phyloP scores from a whole-genome alignment of 1,140 invertebrate genomes.

The Colletes latitarsis region DNA sequence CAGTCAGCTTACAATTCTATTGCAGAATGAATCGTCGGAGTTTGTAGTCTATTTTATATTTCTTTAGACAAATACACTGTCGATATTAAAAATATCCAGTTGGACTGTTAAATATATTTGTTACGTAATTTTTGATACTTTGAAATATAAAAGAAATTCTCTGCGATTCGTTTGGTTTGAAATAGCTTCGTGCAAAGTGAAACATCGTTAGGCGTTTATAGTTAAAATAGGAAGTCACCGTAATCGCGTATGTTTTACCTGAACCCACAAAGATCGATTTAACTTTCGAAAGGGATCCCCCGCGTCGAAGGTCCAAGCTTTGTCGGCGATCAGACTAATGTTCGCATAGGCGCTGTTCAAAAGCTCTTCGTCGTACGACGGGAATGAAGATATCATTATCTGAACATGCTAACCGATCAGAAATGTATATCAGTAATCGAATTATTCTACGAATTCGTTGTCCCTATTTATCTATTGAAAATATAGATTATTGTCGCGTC shows the following conservation, averaged over 20 bases:
- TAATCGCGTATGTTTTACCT: slow-evolving; percentile 61
- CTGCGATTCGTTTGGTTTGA: no score
- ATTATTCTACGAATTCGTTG: neutral
- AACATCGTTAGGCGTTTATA: no score
- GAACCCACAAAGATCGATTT: slow-evolving; percentile 73
- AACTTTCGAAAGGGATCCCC: slow-evolving; percentile 72
- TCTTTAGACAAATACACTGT: no score
- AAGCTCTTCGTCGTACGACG: slow-evolving; percentile 74
- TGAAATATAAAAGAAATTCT: no score
- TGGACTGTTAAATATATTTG: no score
- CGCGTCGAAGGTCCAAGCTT: slow-evolving; percentile 71
- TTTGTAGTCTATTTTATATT: no score
- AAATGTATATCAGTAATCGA: slow-evolving; percentile 37
- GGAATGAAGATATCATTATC: slow-evolving; percentile 75
- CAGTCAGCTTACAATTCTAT: slow-evolving; percentile 72
- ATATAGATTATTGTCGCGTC: neutral
- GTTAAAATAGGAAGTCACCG: no score
- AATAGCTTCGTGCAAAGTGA: no score
- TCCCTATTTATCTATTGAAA: neutral
- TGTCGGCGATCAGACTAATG: slow-evolving; percentile 74
- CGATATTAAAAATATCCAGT: no score
- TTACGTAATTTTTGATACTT: no score
- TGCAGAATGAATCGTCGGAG: neutral
- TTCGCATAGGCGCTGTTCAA: slow-evolving; percentile 76
- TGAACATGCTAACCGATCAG: slow-evolving; percentile 66